Evolutionary conservation across 1,140 invertebrate species (phyloP).

Genomic region (Plutomurus gul): DNA sequence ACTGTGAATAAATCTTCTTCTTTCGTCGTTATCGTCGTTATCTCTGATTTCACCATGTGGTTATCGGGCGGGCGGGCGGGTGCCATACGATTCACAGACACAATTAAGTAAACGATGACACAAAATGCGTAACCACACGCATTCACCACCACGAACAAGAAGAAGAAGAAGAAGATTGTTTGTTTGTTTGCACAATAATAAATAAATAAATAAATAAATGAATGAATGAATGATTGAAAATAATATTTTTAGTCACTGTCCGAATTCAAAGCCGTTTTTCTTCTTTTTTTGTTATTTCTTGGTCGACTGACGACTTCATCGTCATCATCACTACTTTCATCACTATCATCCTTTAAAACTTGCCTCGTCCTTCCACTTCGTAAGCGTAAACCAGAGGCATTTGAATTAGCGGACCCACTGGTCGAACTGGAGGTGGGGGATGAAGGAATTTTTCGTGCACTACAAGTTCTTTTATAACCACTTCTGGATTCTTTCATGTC

Average conservation of each 20-base stretch:
- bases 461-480: slow-evolving; percentile 25
- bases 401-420: not conserved
- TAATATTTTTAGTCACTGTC: slow-evolving; percentile 47
- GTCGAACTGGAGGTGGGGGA: slow-evolving; percentile 17
- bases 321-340: slow-evolving; percentile 44
- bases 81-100: no score
- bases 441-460: slow-evolving; percentile 25
- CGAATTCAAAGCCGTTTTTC: slow-evolving; percentile 39
- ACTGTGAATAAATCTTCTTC: no score
- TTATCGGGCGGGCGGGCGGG: no score
- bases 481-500: slow-evolving; percentile 30
- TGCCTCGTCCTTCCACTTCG: slow-evolving; percentile 43
- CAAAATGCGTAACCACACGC: no score
- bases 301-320: slow-evolving; percentile 32
- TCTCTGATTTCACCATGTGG: no score
- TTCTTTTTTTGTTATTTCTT: slow-evolving; percentile 30
- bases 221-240: no score
- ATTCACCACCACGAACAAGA: no score
- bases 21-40: no score
- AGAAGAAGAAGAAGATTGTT: no score
- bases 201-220: no score
- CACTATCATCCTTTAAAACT: slow-evolving; percentile 34
- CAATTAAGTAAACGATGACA: no score
- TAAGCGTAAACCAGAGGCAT: slow-evolving; percentile 1
- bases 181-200: no score